Evolutionary conservation across 1,140 invertebrate genomes (phyloP), one percentile per base, ranked within the genome.

Genomic region (Drosophila murphyi): DNA sequence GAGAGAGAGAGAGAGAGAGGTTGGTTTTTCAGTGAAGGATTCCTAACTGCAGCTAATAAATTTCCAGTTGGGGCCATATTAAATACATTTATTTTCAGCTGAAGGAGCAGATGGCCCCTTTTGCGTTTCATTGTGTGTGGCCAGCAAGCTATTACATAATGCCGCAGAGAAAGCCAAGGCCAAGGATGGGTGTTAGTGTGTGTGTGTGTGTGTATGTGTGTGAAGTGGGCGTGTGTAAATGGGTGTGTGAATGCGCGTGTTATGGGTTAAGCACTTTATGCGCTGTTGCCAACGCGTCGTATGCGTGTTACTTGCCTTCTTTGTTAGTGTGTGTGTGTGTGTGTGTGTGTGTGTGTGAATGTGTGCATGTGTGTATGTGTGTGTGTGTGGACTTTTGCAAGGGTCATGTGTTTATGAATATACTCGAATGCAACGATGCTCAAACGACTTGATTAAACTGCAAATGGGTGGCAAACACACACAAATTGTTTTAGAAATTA

Each of bases 401-500:
- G 12, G 51, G 61, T 47, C 39, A 71, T 75, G 57, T 63, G 72
- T 70, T 62, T 75, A 57, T 59, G 65, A 37, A 35, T 56, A 73
- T 35, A 75, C 59, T 63, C 54, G 67, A 71, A 61, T 74, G 70
- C 55, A 61, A 81, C 72, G 79, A 60, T 79, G 64, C 50, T 67
- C 76, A 80, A 80, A 80, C 73, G 82, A 87, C 79, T 82, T 87
- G 82, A 87, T 87, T 87, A 87, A 86, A 76, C 72, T 72, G 74
- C 63, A 32, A 59, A 62, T 73, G 62, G 56, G 51, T 45, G 39
- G n/a, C 50, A 61, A 80, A 77, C 28, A 43, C 68, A 55, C 37
- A 39, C 37, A 6, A 6, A 8, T 6, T 6, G 45, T 67, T 60
- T 75, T 77, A 20, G 61, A 82, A 87, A 87, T 87, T 88, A 88